These are phyloP conservation scores for Nomada fabriciana DNA, from an alignment of 2,888 invertebrate genomes.

Conservation along the genomic window DNA sequence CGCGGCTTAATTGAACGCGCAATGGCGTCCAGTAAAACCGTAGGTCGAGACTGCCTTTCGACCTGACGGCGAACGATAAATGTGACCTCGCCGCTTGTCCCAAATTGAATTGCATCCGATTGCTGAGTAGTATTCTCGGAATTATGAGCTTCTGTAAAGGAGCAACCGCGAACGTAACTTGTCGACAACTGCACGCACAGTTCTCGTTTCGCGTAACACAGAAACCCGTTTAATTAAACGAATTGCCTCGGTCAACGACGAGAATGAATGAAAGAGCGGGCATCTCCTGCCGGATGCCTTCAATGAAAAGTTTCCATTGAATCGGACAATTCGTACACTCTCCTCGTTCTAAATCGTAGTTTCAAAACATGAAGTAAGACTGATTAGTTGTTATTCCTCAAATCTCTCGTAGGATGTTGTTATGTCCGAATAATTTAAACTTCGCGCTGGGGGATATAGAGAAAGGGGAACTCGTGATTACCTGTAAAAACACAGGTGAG, in stretches of 20 bases:
- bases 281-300: not conserved
- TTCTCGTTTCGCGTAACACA: constrained; percentile 6
- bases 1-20: constrained; percentile 51
- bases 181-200: not conserved
- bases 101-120: constrained; percentile 47
- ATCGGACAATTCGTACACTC: not conserved
- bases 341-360: not conserved
- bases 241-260: not conserved
- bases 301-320: constrained; percentile 6
- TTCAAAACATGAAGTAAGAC: not conserved
- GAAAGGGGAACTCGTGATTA: no score
- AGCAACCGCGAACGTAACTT: not conserved
- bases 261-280: not conserved
- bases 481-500: no score
- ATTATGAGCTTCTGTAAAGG: constrained; percentile 21
- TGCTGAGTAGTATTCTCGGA: constrained; percentile 23
- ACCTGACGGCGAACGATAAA: constrained; percentile 52
- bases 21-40: constrained; percentile 38
- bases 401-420: no score
- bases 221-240: constrained; percentile 18
- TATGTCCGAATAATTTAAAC: no score
- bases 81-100: constrained; percentile 23
- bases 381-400: no score
- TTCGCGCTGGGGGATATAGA: no score
- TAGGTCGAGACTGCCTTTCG: constrained; percentile 48